Conservation (phyloP, 1,140 invertebrate species). For the Rhyzopertha dominica region DNA sequence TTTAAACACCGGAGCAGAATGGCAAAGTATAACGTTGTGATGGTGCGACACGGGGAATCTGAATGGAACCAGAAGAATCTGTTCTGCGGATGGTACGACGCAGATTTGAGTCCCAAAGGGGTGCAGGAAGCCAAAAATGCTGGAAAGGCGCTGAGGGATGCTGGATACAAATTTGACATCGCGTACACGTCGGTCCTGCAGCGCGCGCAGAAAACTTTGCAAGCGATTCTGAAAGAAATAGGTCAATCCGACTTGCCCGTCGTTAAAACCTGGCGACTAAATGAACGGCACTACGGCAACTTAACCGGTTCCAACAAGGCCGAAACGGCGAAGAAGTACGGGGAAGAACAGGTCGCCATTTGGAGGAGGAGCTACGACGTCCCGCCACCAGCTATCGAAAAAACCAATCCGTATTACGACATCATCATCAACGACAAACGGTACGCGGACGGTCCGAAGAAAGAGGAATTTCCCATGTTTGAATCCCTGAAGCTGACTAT, state of each 20-base stretch:
- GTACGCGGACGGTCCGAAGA: slow-evolving; percentile 45
- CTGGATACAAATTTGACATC: slow-evolving; percentile 62
- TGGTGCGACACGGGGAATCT: slow-evolving; percentile 70
- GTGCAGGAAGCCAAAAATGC: slow-evolving; percentile 61
- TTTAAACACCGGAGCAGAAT: too few relatives aligned
- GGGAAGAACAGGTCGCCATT: slow-evolving; percentile 59
- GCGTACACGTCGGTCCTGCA: slow-evolving; percentile 63
- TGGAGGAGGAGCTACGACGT: slow-evolving; percentile 66
- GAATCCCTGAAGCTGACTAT: slow-evolving; percentile 67
- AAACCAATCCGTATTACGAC: slow-evolving; percentile 52
- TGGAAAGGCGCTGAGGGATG: slow-evolving; percentile 65
- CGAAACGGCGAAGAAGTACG: slow-evolving; percentile 63
- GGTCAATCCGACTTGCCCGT: slow-evolving; percentile 55
- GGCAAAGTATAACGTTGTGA: slow-evolving; percentile 24
- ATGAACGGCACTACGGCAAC: slow-evolving; percentile 69
- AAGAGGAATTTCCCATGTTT: slow-evolving; percentile 54
- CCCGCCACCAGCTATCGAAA: slow-evolving; percentile 58
- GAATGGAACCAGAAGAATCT: slow-evolving; percentile 67
- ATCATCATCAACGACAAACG: slow-evolving; percentile 51
- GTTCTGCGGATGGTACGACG: slow-evolving; percentile 70
- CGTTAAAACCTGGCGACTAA: slow-evolving; percentile 60
- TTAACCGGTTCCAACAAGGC: slow-evolving; percentile 67
- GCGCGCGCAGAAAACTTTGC: slow-evolving; percentile 60
- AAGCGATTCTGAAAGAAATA: slow-evolving; percentile 56
- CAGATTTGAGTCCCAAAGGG: slow-evolving; percentile 53